Evolutionary conservation across 2,113 vertebrate species (phyloP), one percentile per base, ranked within the genome.

Genomic region (Catagonus wagneri): DNA sequence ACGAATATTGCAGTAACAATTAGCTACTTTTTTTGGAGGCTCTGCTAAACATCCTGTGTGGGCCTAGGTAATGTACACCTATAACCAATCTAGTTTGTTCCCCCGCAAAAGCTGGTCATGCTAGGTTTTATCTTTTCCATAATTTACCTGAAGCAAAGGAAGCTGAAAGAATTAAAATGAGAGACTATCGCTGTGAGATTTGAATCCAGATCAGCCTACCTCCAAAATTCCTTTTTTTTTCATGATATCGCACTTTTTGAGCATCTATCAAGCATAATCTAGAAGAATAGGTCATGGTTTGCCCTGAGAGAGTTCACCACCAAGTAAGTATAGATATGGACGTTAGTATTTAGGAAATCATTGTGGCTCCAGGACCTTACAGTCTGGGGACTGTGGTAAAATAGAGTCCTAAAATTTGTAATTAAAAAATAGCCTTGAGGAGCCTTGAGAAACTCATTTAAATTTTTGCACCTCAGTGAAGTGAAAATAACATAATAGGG

Each of bases 151-250:
- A 91, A 7, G 74, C n/a, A 66, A 83, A 2, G 36, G 36, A 83
- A 27, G 32, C 19, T 58, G 36, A 75, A 75, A 69, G 34, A 96
- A 89, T 83, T 66, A 78, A 94, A 95, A 91, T 32, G 34, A 86
- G 19, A 78, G 15, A 61, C 6, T 23, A 9, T 72, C 20, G 4
- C 11, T 72, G 12, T 32, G 22, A 52, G 65, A 79, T 83, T 94
- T 89, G 56, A 94, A 36, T 6, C 34, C 27, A 79, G 32, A 6
- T 93, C 60, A 44, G 14, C 5, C 56, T 60, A 7, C 60, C 72
- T 89, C 58, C 7, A 81, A 32, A 79, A 13, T 81, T 78, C 75
- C 44, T 56, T 25, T 56, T 25, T 85, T 65, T 79, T 32, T 72
- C 27, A 14, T 27, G 15, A 58, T 10, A 25, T 5, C 60, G 34